A percentile compares a stretch with the other conserved stretches of the same genome.
Conservation (phyloP, 2,113 vertebrate genomes). For the Lanius collurio region DNA sequence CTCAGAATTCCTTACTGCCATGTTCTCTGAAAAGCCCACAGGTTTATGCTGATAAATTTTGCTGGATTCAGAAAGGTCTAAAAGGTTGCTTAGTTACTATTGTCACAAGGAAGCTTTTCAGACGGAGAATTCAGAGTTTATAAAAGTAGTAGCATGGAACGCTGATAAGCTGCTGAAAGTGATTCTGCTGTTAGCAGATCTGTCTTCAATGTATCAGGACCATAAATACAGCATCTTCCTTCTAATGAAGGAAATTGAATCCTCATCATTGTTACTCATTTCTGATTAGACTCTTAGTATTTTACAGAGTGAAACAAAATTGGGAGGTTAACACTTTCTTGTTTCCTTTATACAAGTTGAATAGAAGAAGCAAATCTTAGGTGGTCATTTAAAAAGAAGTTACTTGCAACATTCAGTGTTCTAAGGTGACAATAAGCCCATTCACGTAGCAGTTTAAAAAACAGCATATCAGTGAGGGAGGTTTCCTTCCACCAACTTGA, state of each 20-base stretch:
- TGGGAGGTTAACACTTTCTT: background rate
- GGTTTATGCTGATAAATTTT: background rate
- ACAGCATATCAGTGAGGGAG: background rate
- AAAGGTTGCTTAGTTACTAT: background rate
- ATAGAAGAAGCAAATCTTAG: background rate
- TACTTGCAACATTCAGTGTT: accelerated
- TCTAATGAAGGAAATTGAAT: background rate
- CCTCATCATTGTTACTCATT: background rate
- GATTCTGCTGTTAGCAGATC: background rate
- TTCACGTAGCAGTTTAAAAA: background rate
- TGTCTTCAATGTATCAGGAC: background rate
- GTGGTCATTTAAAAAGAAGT: background rate
- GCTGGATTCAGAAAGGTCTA: background rate
- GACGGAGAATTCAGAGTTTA: background rate
- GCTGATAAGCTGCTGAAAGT: background rate
- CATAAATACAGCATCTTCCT: background rate
- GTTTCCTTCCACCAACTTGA: background rate
- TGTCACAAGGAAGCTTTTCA: background rate
- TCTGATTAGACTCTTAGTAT: background rate
- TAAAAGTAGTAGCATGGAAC: background rate
- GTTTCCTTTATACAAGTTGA: background rate
- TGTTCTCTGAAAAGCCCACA: background rate
- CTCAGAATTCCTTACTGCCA: background rate
- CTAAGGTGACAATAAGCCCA: background rate
- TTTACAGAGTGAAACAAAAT: background rate